A percentile compares a stretch with the other conserved stretches of the same genome.
phyloP scores from a whole-genome alignment of 2,888 invertebrate species.

The Lasiommata megera region DNA sequence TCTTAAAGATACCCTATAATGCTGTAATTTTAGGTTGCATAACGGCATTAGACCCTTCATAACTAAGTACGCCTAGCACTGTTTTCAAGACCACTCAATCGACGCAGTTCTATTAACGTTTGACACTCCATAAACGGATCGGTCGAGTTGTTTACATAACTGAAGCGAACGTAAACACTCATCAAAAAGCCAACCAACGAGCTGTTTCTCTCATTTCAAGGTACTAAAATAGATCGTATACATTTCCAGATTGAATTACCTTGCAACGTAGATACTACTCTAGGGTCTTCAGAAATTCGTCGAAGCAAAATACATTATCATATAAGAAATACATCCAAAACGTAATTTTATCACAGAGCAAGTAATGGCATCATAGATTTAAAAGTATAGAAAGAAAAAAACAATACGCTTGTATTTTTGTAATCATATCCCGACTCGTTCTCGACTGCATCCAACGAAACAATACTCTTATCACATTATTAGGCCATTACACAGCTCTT shows the following conservation, averaged over 20 bases:
- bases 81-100: constrained; percentile 37
- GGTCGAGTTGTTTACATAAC: constrained; percentile 53
- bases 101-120: constrained; percentile 42
- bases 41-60: constrained; percentile 72
- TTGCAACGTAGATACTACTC: neutral
- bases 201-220: constrained; percentile 32
- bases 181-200: constrained; percentile 31
- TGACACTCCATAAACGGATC: constrained; percentile 48
- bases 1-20: constrained; percentile 33
- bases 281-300: neutral
- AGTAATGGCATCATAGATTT: no score
- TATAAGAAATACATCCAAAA: neutral
- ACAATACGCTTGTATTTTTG: no score
- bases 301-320: constrained; percentile 1
- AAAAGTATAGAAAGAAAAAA: no score
- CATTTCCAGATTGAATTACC: constrained; percentile 16
- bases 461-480: no score
- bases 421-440: no score
- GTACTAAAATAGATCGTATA: constrained; percentile 22
- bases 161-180: constrained; percentile 47
- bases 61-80: constrained; percentile 24
- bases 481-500: no score
- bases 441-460: no score
- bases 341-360: neutral
- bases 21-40: constrained; percentile 32